A percentile compares a stretch with the other conserved stretches of the same genome.
Conservation (phyloP, 2,888 invertebrate genomes). For the Geophilus truncorum region DNA sequence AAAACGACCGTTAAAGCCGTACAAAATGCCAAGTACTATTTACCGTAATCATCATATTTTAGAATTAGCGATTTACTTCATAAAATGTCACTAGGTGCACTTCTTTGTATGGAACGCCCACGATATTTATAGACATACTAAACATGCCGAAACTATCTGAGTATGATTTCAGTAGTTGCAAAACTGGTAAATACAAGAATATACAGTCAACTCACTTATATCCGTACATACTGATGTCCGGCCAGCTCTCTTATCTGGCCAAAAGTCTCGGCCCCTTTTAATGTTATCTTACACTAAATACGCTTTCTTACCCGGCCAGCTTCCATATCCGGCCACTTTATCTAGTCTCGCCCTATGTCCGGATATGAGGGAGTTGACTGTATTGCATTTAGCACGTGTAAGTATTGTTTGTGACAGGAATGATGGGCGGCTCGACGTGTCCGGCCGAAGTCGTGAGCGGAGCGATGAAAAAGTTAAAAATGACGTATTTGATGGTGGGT, state of each 20-base stretch:
- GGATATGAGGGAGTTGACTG: too few species aligned
- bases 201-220: too few species aligned
- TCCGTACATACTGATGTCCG: too few species aligned
- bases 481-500: slow-evolving; percentile 48
- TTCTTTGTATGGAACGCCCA: slow-evolving; percentile 48
- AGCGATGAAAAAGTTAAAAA: not conserved
- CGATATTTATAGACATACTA: not conserved
- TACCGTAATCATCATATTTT: not conserved
- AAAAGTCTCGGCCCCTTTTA: too few species aligned
- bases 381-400: too few species aligned
- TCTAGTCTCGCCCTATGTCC: too few species aligned
- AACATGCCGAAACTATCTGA: not conserved
- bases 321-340: too few species aligned
- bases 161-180: not conserved
- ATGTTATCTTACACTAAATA: too few species aligned
- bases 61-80: not conserved
- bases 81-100: slow-evolving; percentile 39
- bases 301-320: too few species aligned
- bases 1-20: slow-evolving; percentile 59
- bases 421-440: not conserved
- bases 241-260: too few species aligned
- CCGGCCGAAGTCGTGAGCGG: not conserved
- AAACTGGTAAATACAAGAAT: not conserved
- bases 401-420: not conserved
- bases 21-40: slow-evolving; percentile 59